A percentile compares a stretch with the other conserved stretches of the same genome.
phyloP scores from a whole-genome alignment of 2,797 vertebrate genomes.

The Acipenser ruthenus region DNA sequence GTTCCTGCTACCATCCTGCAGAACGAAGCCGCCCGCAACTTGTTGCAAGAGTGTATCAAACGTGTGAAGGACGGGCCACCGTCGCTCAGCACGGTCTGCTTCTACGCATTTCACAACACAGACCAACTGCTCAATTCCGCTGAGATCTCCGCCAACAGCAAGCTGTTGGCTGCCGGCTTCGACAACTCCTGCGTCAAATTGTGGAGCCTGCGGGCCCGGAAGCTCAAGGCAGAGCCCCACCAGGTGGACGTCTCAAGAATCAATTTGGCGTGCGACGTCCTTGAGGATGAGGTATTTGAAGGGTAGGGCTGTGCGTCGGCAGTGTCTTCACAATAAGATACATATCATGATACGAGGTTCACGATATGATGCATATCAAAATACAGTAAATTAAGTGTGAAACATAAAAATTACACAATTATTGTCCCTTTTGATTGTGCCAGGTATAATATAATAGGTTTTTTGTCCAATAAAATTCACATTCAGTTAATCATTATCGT shows the following conservation, averaged over 20 bases:
- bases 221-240: conserved; percentile 78
- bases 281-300: conserved; percentile 75
- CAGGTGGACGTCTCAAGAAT: conserved; percentile 76
- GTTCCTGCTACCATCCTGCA: conserved; percentile 71
- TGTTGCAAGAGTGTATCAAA: conserved; percentile 86
- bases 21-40: conserved; percentile 77
- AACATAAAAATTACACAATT: no score
- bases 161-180: conserved; percentile 83
- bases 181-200: conserved; percentile 89
- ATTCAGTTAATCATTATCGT: no score
- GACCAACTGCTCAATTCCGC: conserved; percentile 86
- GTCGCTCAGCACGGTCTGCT: conserved; percentile 91
- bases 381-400: background rate
- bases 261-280: conserved; percentile 80
- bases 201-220: conserved; percentile 87
- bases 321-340: no score
- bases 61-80: conserved; percentile 84
- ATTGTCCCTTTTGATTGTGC: no score
- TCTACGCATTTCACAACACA: conserved; percentile 94
- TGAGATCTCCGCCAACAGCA: conserved; percentile 83
- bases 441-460: no score
- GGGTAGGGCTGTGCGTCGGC: no score
- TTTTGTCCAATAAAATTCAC: no score
- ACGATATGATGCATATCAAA: no score
- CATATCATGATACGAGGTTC: no score